Evolutionary conservation across 1,140 invertebrate species (phyloP).

Genomic region (Heliothis subflexa): DNA sequence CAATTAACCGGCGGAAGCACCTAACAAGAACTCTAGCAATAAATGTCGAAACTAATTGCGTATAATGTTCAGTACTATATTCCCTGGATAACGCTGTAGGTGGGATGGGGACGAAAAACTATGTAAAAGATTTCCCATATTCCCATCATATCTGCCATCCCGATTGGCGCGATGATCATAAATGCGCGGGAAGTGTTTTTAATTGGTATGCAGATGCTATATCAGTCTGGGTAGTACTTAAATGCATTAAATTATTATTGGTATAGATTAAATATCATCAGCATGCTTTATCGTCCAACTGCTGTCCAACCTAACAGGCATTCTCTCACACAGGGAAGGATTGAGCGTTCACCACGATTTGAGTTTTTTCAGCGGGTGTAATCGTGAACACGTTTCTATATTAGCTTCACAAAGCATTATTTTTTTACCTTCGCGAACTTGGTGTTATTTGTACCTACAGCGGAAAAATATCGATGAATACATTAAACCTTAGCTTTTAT

Average conservation of each 20-base stretch:
- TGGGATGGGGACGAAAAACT: neutral
- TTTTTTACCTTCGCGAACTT: too few species aligned
- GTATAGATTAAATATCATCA: too few species aligned
- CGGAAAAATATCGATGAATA: neutral
- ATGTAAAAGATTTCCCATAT: neutral
- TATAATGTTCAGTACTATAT: slow-evolving; percentile 10
- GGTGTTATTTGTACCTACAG: too few species aligned
- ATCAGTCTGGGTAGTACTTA: too few species aligned
- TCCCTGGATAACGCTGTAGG: slow-evolving; percentile 11
- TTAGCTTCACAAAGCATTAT: too few species aligned
- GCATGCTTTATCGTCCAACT: too few species aligned
- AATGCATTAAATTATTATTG: too few species aligned
- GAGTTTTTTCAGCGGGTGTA: too few species aligned
- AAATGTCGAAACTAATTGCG: slow-evolving; percentile 21
- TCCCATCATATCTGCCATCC: neutral
- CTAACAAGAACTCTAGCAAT: slow-evolving; percentile 22
- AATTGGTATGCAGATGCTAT: neutral
- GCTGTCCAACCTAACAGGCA: too few species aligned
- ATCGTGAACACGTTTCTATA: neutral
- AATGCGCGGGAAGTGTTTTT: neutral
- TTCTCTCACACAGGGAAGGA: too few species aligned
- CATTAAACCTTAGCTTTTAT: neutral
- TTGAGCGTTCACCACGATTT: too few species aligned
- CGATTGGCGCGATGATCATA: neutral
- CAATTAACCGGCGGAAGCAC: slow-evolving; percentile 35